Conservation (phyloP, 2,888 invertebrate genomes). For the Pherbina coryleti region DNA sequence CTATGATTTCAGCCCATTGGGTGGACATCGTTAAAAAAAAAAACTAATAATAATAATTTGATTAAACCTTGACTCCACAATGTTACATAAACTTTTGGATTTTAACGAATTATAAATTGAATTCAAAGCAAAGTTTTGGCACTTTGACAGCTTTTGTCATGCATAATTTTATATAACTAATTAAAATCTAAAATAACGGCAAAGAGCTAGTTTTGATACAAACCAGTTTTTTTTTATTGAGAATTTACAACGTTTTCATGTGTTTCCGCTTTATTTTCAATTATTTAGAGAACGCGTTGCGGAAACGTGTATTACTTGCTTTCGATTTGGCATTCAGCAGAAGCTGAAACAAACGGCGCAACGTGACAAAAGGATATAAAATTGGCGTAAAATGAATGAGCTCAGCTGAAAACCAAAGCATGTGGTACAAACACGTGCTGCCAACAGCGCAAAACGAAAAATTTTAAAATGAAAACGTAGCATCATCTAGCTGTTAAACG, state of each 20-base stretch:
- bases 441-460: neutral
- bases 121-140: no score
- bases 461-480: neutral
- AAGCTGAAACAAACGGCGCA: constrained; percentile 19
- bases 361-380: constrained; percentile 36
- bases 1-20: no score
- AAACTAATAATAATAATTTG: no score
- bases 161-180: no score
- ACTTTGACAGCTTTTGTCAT: no score
- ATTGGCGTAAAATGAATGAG: neutral
- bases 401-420: constrained; percentile 18
- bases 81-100: no score
- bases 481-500: neutral
- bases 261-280: neutral
- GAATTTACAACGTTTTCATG: no score
- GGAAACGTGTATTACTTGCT: constrained; percentile 4
- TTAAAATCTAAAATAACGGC: no score
- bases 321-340: constrained; percentile 21
- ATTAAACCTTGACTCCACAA: no score
- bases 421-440: constrained; percentile 16
- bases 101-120: no score
- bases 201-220: neutral
- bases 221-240: no score
- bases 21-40: no score
- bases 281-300: constrained; percentile 17